A percentile compares a stretch with the other conserved stretches of the same genome.
These are phyloP conservation scores for Thunnus thynnus DNA, from an alignment of 2,113 vertebrate species.

Conservation along the genomic window DNA sequence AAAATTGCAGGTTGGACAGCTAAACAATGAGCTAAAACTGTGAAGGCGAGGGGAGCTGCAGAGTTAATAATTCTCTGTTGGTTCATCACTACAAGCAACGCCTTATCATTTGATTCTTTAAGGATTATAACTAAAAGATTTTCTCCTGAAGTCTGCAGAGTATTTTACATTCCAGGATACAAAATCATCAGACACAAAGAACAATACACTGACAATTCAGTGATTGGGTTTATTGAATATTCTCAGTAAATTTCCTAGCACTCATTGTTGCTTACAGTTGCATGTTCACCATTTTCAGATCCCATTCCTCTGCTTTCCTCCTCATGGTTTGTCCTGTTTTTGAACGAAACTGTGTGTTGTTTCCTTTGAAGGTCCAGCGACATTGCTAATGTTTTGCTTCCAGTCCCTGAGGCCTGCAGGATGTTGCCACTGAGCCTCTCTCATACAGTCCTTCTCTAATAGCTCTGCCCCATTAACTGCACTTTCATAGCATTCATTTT, in stretches of 20 bases:
- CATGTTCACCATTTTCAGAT: neutral
- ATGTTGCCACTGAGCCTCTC: constrained; percentile 15
- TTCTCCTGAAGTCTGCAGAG: too few species aligned
- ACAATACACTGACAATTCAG: neutral
- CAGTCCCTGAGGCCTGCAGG: constrained; percentile 25
- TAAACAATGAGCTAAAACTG: too few species aligned
- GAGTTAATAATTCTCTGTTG: too few species aligned
- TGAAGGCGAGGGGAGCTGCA: too few species aligned
- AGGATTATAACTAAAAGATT: too few species aligned
- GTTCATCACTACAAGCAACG: too few species aligned
- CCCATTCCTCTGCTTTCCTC: neutral
- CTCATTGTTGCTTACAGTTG: neutral
- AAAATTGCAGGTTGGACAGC: too few species aligned
- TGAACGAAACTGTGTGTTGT: neutral
- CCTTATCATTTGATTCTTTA: too few species aligned
- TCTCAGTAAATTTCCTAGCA: neutral
- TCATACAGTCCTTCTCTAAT: constrained; percentile 17
- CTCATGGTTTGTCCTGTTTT: neutral
- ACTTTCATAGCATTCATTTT: constrained; percentile 22
- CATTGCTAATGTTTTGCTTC: neutral
- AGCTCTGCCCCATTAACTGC: constrained; percentile 27
- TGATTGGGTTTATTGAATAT: neutral
- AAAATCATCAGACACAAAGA: neutral
- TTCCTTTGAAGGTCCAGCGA: neutral
- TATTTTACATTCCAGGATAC: too few species aligned